phyloP scores from a whole-genome alignment of 2,888 invertebrate species.

The Hirtodrosophila histrioides region DNA sequence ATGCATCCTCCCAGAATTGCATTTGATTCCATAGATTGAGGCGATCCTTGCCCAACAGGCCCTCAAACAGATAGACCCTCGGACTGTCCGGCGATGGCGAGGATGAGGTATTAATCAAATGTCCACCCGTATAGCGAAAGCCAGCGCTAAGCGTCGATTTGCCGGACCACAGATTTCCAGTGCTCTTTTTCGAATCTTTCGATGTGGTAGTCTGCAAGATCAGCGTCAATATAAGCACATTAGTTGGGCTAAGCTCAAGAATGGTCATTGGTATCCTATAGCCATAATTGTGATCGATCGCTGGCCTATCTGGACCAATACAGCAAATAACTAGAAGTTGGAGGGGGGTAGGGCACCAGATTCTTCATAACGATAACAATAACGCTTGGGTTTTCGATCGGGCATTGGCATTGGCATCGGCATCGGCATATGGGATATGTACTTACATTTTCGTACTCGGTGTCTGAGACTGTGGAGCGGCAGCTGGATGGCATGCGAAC shows the following conservation, averaged over 20 bases:
- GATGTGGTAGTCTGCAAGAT: conserved; percentile 83
- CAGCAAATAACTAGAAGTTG: conserved; percentile 1
- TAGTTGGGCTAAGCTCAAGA: neutral
- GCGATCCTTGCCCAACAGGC: conserved; percentile 88
- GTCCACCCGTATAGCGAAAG: conserved; percentile 94
- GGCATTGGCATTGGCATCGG: neutral
- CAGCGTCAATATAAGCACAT: conserved; percentile 60
- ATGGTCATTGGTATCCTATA: neutral
- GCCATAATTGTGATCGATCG: conserved; percentile 7
- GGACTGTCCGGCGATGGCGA: conserved; percentile 94
- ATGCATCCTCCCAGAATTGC: conserved; percentile 99
- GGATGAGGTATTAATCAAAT: conserved; percentile 92
- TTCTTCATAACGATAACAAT: too few species aligned
- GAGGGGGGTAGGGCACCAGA: too few species aligned
- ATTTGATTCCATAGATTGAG: conserved; percentile 98
- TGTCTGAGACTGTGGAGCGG: conserved; percentile 96
- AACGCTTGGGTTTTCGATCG: conserved; percentile 4
- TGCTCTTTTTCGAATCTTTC: conserved; percentile 90
- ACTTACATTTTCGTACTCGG: conserved; percentile 95
- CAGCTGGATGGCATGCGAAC: conserved; percentile 88
- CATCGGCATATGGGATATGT: conserved; percentile 37
- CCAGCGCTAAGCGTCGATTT: conserved; percentile 95
- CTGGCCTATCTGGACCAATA: too few species aligned
- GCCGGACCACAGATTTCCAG: conserved; percentile 95
- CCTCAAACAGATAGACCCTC: conserved; percentile 96